Evolutionary conservation across 2,797 vertebrate species (phyloP), one percentile per base, ranked within the genome.

Genomic region (Brotula barbata): DNA sequence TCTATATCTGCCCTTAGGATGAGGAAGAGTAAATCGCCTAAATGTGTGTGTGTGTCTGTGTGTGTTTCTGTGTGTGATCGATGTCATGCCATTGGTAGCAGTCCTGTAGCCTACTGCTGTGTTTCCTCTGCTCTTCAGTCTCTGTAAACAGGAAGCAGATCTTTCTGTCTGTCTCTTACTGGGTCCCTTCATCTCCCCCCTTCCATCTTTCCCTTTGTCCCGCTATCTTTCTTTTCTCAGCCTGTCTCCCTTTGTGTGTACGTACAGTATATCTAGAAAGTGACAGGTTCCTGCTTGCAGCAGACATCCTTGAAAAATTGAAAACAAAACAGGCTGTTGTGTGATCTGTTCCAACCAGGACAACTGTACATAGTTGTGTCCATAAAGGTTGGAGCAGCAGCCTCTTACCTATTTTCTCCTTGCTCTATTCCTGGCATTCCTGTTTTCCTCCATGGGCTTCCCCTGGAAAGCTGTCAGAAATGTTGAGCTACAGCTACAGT

Each of bases 121-220:
- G 53, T 75, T 80, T 85, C 85, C 82, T 84, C 79, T 74, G 54
- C 79, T 81, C 75, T 79, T 40, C 58, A 49, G 63, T 58, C 40
- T 74, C 47, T 12, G 64, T 89, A 87, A 89, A 90, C 87, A 90
- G 80, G 85, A 89, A 82, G 71, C 77, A 76, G 64, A 62, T 86
- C 71, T 71, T 59, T 73, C 39, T 81, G 44, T 69, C 57, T 80
- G 52, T 74, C 53, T 51, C 43, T 53, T 65, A 53, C 57, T 60
- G 47, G 40, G 44, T 80, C 58, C 71, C 80, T 66, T 73, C 45
- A 73, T 76, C 66, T 78, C 41, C 69, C 48, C 34, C 65, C 52
- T 71, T 71, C 52, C 61, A 21, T 56, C 34, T 2, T 53, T 75
- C 61, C 49, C 57, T 64, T 47, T 34, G 64, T 79, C 33, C 48